Base-by-base conservation (phyloP, 1,140 invertebrate genomes). In the Tetramorium parvispinum region DNA sequence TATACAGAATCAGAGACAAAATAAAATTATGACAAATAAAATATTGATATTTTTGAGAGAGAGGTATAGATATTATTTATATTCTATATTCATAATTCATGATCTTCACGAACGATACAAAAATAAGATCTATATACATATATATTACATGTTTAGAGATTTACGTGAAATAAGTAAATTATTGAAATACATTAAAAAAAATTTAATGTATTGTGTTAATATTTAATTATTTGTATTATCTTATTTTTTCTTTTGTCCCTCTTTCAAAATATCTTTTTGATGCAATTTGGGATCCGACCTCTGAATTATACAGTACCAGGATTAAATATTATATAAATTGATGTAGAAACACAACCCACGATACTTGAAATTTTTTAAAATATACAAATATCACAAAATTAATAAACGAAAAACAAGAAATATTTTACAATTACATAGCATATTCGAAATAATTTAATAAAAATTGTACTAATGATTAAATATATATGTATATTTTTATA, bases 401-500 rank as follows among this genome's bases (percentile, higher is more conserved):
- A 8, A 37, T 7, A 11, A 66, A 21, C 24, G 18, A 43, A 68
- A 68, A 18, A 21, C 3, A 24, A 1, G 49, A 46, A 24, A 68
- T 24, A 66, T 68, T 68, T 46, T 68, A 4, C 0, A 40, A 4
- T 40, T 66, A 13, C 18, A 21, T 43, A 43, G 18, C n/a, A 2
- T 66, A 46, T 49, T 68, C 16, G 40, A 68, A 68, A 68, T 24
- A 68, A 46, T 68, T 68, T 68, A 49, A 24, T 68, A 24, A 68
- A 43, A 24, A 49, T 49, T 0, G 6, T 43, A 43, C 0, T 66
- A 66, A 24, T 46, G 21, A 49, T 6, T 46, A 27, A 46, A 0
- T 68, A 46, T 46, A 7, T 68, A 49, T 16, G 18, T 53, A 49
- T 24, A 24, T 68, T 46, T 68, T 65, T 40, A 24, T 24, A 68